phyloP scores from a whole-genome alignment of 30 jellyfish, hydroid and myxozoan species.

The Aurelia sp. region DNA sequence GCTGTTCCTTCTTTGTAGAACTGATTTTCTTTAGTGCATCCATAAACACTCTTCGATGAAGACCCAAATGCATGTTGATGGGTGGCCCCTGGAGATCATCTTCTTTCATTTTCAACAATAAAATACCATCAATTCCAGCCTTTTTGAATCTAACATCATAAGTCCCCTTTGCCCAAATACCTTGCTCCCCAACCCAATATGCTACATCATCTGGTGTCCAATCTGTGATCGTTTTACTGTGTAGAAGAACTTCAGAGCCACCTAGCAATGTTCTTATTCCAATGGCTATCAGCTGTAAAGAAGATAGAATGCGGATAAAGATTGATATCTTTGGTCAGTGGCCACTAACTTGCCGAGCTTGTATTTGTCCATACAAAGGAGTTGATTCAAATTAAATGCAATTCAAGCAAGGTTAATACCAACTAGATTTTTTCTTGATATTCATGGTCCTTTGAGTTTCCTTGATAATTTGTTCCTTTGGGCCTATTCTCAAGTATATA shows the following conservation, averaged over 20 bases:
- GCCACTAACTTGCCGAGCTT: neutral
- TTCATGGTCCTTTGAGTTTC: no score
- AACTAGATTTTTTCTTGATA: no score
- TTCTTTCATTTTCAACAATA: slow-evolving; percentile 73
- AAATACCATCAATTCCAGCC: slow-evolving; percentile 94
- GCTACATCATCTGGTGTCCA: slow-evolving; percentile 96
- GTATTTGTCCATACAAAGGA: no score
- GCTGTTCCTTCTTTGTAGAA: slow-evolving; percentile 22
- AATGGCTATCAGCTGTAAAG: slow-evolving; percentile 71
- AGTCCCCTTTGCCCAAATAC: slow-evolving; percentile 90
- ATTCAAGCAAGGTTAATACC: no score
- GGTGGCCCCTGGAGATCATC: slow-evolving; percentile 75
- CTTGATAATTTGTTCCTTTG: no score
- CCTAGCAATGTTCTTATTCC: slow-evolving; percentile 64
- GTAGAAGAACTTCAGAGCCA: slow-evolving; percentile 60
- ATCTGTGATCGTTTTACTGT: slow-evolving; percentile 72
- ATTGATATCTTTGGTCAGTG: no score
- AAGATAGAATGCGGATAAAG: neutral
- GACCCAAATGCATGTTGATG: slow-evolving; percentile 68
- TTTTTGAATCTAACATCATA: slow-evolving; percentile 71
- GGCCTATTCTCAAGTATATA: no score
- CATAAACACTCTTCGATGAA: slow-evolving; percentile 82
- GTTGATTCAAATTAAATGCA: no score
- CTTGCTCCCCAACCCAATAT: slow-evolving; percentile 94
- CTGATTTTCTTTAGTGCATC: slow-evolving; percentile 47